Evolutionary conservation across 2,113 vertebrate genomes (phyloP).

Genomic region (Mola mola): DNA sequence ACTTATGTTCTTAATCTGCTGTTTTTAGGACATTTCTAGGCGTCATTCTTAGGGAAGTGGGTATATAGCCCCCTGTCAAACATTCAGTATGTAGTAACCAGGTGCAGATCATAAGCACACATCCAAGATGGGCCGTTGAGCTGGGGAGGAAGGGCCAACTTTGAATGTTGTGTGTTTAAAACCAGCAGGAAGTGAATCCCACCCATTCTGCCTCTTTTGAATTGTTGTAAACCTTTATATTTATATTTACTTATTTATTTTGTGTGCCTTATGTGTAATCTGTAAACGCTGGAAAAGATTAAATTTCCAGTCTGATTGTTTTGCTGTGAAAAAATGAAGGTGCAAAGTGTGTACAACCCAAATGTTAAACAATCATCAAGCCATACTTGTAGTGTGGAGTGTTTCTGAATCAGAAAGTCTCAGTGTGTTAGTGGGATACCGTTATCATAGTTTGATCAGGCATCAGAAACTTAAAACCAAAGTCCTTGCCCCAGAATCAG

Average conservation of each 20-base stretch:
- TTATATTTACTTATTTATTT: constrained; percentile 34
- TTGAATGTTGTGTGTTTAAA: constrained; percentile 1
- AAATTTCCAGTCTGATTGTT: constrained; percentile 69
- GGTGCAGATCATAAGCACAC: background rate
- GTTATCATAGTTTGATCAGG: constrained; percentile 55
- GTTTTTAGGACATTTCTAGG: too few relatives aligned
- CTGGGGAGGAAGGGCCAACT: background rate
- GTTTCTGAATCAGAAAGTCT: constrained; percentile 44
- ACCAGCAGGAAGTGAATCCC: background rate
- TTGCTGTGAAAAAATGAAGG: constrained; percentile 46
- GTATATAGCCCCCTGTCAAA: too few relatives aligned
- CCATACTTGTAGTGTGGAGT: constrained; percentile 27
- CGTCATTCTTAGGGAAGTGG: too few relatives aligned
- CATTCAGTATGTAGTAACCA: background rate
- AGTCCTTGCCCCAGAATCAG: constrained; percentile 56
- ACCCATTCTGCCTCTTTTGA: background rate
- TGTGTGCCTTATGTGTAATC: constrained; percentile 42
- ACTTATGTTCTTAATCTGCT: too few relatives aligned
- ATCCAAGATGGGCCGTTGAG: background rate
- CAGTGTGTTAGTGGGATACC: constrained; percentile 37
- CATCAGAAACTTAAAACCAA: constrained; percentile 49
- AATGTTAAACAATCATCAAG: constrained; percentile 31
- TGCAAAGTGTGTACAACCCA: constrained; percentile 38
- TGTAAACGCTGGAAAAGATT: constrained; percentile 70
- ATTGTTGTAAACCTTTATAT: constrained; percentile 59